Evolutionary conservation across 1,140 invertebrate genomes (phyloP).

Genomic region (Lucilia cuprina): DNA sequence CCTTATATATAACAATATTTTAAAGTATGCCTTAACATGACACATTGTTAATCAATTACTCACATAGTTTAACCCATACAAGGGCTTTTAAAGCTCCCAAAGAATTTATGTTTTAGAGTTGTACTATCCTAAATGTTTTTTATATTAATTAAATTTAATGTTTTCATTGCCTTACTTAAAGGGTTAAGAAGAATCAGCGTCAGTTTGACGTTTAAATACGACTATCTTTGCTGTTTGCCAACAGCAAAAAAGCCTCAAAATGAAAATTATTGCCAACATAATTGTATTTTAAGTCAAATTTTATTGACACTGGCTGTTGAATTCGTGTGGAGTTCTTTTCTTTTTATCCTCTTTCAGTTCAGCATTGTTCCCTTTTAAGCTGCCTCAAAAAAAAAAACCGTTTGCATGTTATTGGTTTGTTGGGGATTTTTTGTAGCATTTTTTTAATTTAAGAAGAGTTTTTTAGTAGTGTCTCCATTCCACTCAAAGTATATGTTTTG

Average conservation of each 20-base stretch:
- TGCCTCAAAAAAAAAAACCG: not conserved
- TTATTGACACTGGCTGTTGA: slow-evolving; percentile 28
- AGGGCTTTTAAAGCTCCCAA: not conserved
- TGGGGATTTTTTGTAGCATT: not conserved
- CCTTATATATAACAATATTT: too few species aligned
- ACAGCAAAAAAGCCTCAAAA: slow-evolving; percentile 6
- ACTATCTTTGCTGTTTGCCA: not conserved
- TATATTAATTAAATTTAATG: not conserved
- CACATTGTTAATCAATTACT: not conserved
- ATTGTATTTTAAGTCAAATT: slow-evolving; percentile 35
- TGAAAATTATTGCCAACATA: slow-evolving; percentile 27
- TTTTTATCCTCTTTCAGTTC: not conserved
- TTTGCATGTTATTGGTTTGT: slow-evolving; percentile 27
- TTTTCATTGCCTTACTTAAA: not conserved
- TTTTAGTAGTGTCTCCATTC: not conserved
- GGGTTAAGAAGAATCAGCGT: not conserved
- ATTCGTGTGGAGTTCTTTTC: slow-evolving; percentile 21
- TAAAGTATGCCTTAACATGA: not conserved
- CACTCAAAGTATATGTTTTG: not conserved
- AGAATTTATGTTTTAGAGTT: too few species aligned
- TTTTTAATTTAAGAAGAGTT: not conserved
- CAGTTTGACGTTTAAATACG: not conserved
- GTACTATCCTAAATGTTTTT: too few species aligned
- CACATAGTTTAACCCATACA: not conserved
- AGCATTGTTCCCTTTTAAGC: not conserved